Conservation (phyloP, 2,888 invertebrate species). For the Thereva unica region DNA sequence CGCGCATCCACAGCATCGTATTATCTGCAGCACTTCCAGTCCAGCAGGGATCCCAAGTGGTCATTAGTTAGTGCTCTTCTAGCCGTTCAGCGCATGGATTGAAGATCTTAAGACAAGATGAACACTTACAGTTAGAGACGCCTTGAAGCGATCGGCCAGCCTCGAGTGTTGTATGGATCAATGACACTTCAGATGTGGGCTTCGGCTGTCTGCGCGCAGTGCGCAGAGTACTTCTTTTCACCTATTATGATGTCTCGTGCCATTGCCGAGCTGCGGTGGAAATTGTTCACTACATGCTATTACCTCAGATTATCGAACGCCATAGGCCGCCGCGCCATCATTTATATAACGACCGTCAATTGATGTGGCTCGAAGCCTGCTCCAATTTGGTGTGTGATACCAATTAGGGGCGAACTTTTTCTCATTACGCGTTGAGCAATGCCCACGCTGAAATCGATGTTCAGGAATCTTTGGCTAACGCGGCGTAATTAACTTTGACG, state of each 20-base stretch:
- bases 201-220: no score
- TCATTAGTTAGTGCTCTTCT: no score
- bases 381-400: not conserved
- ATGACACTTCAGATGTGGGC: no score
- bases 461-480: not conserved
- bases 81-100: no score
- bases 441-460: not conserved
- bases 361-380: not conserved
- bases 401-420: not conserved
- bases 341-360: not conserved
- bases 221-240: not conserved
- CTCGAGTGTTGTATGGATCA: no score
- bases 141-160: no score
- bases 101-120: no score
- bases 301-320: not conserved
- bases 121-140: no score
- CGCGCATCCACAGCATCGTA: no score
- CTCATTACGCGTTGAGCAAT: not conserved
- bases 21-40: no score
- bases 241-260: conserved; percentile 11
- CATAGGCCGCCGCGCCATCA: not conserved
- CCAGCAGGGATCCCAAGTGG: no score
- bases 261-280: not conserved
- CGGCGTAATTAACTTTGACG: conserved; percentile 1
- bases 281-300: not conserved